A percentile compares a stretch with the other conserved stretches of the same genome.
phyloP scores from a whole-genome alignment of 2,888 invertebrate genomes.

The Drosophila monieri region DNA sequence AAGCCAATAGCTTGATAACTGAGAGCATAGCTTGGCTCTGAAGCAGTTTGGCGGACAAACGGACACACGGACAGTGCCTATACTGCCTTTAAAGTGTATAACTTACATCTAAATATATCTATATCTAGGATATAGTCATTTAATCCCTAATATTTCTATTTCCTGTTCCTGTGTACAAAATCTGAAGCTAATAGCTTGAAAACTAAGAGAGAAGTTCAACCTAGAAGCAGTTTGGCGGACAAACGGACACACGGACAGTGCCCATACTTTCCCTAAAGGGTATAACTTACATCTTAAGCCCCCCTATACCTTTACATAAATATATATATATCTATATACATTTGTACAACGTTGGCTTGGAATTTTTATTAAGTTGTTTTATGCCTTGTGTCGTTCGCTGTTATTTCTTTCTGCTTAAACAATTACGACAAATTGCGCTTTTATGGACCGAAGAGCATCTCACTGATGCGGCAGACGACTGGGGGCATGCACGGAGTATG shows the following conservation, averaged over 20 bases:
- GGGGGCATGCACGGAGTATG: neutral
- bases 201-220: too few relatives aligned
- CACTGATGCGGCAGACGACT: neutral
- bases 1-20: too few relatives aligned
- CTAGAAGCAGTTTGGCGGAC: too few relatives aligned
- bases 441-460: conserved; percentile 66
- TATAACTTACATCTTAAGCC: conserved; percentile 15
- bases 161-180: too few relatives aligned
- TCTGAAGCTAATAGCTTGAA: too few relatives aligned
- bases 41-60: too few relatives aligned
- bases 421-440: conserved; percentile 81
- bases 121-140: too few relatives aligned
- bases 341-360: conserved; percentile 70
- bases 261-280: neutral
- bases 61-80: neutral
- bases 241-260: neutral
- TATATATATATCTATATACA: neutral
- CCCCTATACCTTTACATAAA: conserved; percentile 6
- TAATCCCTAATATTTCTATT: too few relatives aligned
- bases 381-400: conserved; percentile 66
- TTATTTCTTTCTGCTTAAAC: conserved; percentile 80
- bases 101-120: neutral
- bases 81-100: too few relatives aligned
- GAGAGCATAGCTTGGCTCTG: too few relatives aligned
- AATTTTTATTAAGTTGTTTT: conserved; percentile 82